These are phyloP conservation scores for Megalops atlanticus DNA, from an alignment of 2,113 vertebrate species.

Conservation along the genomic window DNA sequence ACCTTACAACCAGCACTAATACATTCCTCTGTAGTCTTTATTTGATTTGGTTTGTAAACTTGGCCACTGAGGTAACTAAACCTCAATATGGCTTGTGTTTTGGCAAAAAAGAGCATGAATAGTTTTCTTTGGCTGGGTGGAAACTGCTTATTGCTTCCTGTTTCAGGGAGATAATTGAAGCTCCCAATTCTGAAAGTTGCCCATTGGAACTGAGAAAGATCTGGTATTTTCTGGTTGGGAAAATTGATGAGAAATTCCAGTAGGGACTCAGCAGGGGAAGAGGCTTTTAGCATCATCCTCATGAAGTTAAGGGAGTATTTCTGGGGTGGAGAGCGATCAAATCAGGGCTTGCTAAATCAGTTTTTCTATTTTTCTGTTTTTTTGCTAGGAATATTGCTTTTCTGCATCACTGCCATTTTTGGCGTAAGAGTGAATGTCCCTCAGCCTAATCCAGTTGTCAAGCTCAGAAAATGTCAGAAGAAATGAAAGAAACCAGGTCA, in stretches of 20 bases:
- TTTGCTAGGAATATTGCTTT: not conserved
- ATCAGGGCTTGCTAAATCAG: not conserved
- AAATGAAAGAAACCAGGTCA: constrained; percentile 1
- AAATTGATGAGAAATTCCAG: not conserved
- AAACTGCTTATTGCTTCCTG: not conserved
- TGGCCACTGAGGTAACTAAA: no score
- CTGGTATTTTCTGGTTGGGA: not conserved
- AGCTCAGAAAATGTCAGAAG: constrained; percentile 10
- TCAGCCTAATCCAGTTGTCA: constrained; percentile 4
- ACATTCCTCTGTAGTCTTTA: not conserved
- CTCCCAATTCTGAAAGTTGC: not conserved
- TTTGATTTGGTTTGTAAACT: not conserved
- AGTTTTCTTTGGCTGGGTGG: no score
- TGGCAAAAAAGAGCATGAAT: no score
- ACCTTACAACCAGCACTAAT: not conserved
- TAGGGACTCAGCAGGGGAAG: no score
- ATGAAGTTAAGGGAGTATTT: not conserved
- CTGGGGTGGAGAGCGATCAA: not conserved
- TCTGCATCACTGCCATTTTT: not conserved
- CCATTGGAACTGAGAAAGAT: not conserved
- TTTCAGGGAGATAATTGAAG: not conserved
- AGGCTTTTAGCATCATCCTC: not conserved
- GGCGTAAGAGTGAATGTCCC: not conserved
- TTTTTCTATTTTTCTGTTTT: no score
- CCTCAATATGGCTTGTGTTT: no score